phyloP scores from a whole-genome alignment of 2,113 vertebrate genomes.

The Sisor rabdophorus region DNA sequence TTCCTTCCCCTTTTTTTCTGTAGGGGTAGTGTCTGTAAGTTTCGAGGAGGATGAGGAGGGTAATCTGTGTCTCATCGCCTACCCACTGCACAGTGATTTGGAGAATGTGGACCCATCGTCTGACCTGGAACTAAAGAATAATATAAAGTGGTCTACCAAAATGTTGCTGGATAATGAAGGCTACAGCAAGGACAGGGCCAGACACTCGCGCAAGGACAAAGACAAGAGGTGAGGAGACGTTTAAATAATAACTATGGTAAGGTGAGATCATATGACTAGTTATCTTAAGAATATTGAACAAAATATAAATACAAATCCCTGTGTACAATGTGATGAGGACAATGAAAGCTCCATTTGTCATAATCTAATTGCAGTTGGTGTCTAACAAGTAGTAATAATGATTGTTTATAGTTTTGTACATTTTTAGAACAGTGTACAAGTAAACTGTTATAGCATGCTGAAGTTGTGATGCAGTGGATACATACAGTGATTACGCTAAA shows the following conservation, averaged over 20 bases:
- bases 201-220: constrained; percentile 89
- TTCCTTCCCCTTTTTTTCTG: constrained; percentile 37
- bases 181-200: constrained; percentile 63
- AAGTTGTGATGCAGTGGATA: too few relatives aligned
- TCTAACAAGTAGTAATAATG: too few relatives aligned
- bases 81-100: constrained; percentile 86
- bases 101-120: constrained; percentile 85
- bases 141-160: constrained; percentile 91
- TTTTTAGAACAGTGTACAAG: too few relatives aligned
- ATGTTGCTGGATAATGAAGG: constrained; percentile 88
- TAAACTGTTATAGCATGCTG: too few relatives aligned
- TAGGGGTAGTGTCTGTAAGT: constrained; percentile 91
- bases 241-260: not conserved
- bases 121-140: constrained; percentile 93
- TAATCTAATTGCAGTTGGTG: too few relatives aligned
- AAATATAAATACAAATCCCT: too few relatives aligned
- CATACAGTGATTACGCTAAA: too few relatives aligned
- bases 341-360: too few relatives aligned
- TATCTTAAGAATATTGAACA: too few relatives aligned
- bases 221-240: constrained; percentile 77
- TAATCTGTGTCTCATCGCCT: constrained; percentile 92
- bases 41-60: constrained; percentile 97
- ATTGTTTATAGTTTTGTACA: too few relatives aligned
- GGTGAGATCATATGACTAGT: too few relatives aligned
- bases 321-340: too few relatives aligned